Evolutionary conservation across 2,888 invertebrate species (phyloP), one percentile per base, ranked within the genome.

Genomic region (Lacanobia wlatinum): DNA sequence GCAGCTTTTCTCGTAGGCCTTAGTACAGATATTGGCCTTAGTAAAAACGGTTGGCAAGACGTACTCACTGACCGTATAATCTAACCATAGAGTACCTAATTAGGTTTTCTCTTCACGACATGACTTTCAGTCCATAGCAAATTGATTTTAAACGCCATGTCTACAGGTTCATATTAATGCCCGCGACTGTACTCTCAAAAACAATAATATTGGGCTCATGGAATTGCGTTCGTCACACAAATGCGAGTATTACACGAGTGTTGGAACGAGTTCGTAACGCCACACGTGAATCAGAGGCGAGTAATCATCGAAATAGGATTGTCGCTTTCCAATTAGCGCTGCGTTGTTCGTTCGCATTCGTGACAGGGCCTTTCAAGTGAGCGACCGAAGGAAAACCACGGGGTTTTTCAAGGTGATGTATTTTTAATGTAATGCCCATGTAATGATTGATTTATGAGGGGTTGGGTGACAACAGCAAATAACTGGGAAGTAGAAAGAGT

Each of bases 231-330:
- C 60, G 68, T 76, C 77, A 73, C 72, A 80, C 77, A 87, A 80
- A 82, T 78, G 82, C 63, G 67, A 72, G 66, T 81, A 86, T 88
- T 88, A 88, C 90, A 89, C 80, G 78, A 83, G 55, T 70, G 21
- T 58, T 71, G 82, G 67, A 87, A 88, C 40, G 74, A 81, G 65
- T 76, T 85, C 80, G 86, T 88, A 87, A 87, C 83, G 80, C 60
- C 34, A 64, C 63, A 83, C 77, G 72, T 86, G 85, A 87, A 89
- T 88, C 91, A 87, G 88, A 89, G 90, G 89, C 88, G 90, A 92
- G 92, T 94, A 93, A 94, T 94, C 93, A 93, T 92, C 89, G 92
- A 91, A 93, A 94, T 94, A 92, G 94, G 95, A 95, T 95, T 95
- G 94, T 93, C 94, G 93, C 90, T 94, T 94, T 94, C 93, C 94